Evolutionary conservation across 2,888 invertebrate species (phyloP).

Genomic region (Acanthopleura granulata): DNA sequence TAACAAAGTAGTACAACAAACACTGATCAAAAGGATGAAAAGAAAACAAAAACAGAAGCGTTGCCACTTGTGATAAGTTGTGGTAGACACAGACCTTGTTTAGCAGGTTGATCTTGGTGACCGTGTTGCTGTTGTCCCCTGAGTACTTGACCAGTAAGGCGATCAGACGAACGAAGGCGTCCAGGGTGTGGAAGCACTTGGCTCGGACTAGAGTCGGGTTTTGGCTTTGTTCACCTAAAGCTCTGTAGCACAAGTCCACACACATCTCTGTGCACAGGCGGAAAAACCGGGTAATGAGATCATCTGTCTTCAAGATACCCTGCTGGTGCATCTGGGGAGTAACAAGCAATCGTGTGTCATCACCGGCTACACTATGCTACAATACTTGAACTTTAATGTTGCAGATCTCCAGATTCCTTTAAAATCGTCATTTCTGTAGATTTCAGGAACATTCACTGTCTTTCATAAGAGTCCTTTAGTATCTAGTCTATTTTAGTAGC

Average conservation of each 20-base stretch:
- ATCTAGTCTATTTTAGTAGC: too few species aligned
- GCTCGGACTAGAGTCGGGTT: conserved; percentile 78
- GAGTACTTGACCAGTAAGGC: conserved; percentile 88
- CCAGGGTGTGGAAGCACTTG: conserved; percentile 95
- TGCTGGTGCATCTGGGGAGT: conserved; percentile 87
- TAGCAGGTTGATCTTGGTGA: conserved; percentile 95
- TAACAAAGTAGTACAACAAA: too few species aligned
- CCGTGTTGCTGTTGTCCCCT: conserved; percentile 79
- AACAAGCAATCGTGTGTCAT: conserved; percentile 1
- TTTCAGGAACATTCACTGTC: too few species aligned
- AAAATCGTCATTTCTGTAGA: too few species aligned
- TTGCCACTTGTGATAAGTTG: too few species aligned
- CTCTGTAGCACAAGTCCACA: conserved; percentile 92
- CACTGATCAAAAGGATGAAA: too few species aligned
- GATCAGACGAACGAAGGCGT: conserved; percentile 94
- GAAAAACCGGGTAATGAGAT: conserved; percentile 96
- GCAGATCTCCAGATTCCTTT: too few species aligned
- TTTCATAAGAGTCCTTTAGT: too few species aligned
- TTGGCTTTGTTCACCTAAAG: conserved; percentile 78
- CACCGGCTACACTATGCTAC: not conserved
- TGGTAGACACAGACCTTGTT: conserved; percentile 81
- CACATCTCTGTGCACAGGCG: conserved; percentile 96
- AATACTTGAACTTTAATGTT: too few species aligned
- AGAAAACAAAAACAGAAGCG: too few species aligned
- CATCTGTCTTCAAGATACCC: conserved; percentile 96